A percentile compares a stretch with the other conserved stretches of the same genome.
These are phyloP conservation scores for Myotis yumanensis DNA, from an alignment of 2,113 vertebrate species.

Conservation along the genomic window DNA sequence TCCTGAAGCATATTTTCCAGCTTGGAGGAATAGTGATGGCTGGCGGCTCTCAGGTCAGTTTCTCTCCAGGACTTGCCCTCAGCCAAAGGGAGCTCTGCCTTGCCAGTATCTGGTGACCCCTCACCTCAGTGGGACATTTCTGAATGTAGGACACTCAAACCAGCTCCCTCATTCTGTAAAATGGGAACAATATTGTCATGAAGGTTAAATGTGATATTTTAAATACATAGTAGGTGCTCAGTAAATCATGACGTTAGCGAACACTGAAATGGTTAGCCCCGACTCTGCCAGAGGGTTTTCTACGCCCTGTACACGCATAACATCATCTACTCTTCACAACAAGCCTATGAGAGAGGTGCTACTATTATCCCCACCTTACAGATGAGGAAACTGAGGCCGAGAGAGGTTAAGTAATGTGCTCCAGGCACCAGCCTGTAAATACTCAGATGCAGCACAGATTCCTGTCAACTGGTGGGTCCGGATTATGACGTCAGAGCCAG, in stretches of 20 bases:
- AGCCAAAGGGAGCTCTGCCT: not conserved
- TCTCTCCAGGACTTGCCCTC: not conserved
- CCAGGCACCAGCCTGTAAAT: not conserved
- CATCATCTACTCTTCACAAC: not conserved
- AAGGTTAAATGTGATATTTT: not conserved
- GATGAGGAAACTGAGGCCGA: not conserved
- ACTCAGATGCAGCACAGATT: not conserved
- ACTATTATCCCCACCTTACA: not conserved
- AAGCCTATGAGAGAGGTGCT: not conserved
- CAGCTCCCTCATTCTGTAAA: not conserved
- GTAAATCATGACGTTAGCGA: not conserved
- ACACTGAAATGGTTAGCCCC: rapidly evolving
- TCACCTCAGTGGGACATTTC: not conserved
- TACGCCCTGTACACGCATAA: rapidly evolving
- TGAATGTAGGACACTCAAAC: not conserved
- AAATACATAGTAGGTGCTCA: not conserved
- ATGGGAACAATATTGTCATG: not conserved
- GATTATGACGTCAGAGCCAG: not conserved
- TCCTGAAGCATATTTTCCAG: not conserved
- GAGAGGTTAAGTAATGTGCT: not conserved
- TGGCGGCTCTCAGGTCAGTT: not conserved
- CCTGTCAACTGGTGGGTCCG: not conserved
- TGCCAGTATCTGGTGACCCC: not conserved
- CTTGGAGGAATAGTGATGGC: not conserved
- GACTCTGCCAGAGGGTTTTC: not conserved